Percentiles rank a stretch among this genome's conserved stretches.
These are phyloP conservation scores for Ptychadena robeensis DNA, from an alignment of 2,797 vertebrate genomes.

Conservation along the genomic window DNA sequence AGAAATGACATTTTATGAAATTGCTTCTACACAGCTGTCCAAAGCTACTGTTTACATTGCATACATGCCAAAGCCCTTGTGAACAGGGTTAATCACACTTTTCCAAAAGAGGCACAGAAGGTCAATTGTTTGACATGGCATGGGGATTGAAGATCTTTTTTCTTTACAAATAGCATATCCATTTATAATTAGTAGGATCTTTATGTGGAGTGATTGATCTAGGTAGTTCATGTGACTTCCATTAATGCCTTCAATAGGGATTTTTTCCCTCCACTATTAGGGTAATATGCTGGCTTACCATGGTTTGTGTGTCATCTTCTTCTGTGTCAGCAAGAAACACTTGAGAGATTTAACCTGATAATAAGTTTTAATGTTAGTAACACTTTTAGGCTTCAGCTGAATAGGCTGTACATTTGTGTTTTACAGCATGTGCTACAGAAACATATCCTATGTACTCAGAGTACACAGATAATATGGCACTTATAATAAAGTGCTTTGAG, in stretches of 20 bases:
- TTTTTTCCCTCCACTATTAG: neutral
- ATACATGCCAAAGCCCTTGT: too few species aligned
- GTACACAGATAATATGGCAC: neutral
- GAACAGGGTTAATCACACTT: too few species aligned
- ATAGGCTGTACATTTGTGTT: neutral
- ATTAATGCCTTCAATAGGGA: neutral
- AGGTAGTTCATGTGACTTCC: neutral
- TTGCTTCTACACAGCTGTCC: too few species aligned
- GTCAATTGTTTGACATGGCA: too few species aligned
- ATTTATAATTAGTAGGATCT: neutral
- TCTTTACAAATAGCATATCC: neutral
- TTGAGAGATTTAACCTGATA: too few species aligned
- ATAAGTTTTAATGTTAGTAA: neutral
- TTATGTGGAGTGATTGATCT: neutral
- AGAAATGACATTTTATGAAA: too few species aligned
- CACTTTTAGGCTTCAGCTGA: neutral
- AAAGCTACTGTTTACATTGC: too few species aligned
- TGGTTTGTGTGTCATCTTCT: too few species aligned
- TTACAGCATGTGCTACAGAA: neutral
- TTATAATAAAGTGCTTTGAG: neutral
- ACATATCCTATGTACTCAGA: neutral
- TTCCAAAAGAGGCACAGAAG: too few species aligned
- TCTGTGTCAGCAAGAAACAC: too few species aligned
- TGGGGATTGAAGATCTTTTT: too few species aligned
- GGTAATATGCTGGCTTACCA: neutral